Evolutionary conservation across 2,888 invertebrate genomes (phyloP).

Genomic region (Oxytorus armatus): DNA sequence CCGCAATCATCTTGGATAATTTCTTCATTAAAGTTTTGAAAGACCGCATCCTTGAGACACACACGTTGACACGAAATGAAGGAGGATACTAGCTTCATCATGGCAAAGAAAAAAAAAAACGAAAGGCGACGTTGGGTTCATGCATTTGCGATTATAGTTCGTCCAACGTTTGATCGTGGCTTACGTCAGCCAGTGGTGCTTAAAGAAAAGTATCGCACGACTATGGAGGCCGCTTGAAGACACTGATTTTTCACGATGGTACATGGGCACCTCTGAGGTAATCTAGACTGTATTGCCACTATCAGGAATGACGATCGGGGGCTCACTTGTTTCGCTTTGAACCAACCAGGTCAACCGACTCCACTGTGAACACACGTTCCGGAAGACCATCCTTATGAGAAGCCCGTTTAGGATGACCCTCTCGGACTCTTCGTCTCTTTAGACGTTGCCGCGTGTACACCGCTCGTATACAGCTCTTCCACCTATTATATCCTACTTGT

Average conservation of each 20-base stretch:
- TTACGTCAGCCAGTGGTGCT: conserved; percentile 72
- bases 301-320: conserved; percentile 78
- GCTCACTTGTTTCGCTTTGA: conserved; percentile 79
- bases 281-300: conserved; percentile 81
- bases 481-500: conserved; percentile 51
- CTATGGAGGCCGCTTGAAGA: background rate
- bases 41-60: background rate
- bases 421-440: conserved; percentile 65
- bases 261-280: conserved; percentile 76
- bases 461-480: conserved; percentile 64
- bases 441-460: conserved; percentile 44
- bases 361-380: conserved; percentile 79
- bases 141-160: conserved; percentile 76
- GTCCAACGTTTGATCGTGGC: conserved; percentile 69
- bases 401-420: conserved; percentile 67
- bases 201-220: conserved; percentile 12
- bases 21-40: background rate
- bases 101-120: conserved; percentile 47
- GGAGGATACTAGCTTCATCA: conserved; percentile 30
- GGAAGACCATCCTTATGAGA: conserved; percentile 76
- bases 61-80: conserved; percentile 4
- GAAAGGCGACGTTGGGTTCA: conserved; percentile 67
- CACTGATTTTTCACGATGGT: conserved; percentile 43
- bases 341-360: conserved; percentile 79
- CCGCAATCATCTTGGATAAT: conserved; percentile 1